Base-by-base conservation (phyloP, 1,140 invertebrate genomes). In the Daktulosphaira vitifoliae region DNA sequence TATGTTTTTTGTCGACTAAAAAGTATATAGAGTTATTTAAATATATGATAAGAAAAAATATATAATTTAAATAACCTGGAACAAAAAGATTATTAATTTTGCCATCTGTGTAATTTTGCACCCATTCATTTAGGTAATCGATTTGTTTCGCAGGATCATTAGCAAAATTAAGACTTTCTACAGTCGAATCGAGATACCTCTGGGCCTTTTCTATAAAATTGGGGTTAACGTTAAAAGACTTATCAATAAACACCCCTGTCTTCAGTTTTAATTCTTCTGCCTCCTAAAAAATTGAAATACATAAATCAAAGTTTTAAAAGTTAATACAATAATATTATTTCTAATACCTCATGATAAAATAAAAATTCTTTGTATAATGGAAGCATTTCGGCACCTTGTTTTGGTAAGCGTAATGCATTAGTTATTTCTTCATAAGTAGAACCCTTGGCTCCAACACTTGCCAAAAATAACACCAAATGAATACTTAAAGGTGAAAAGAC, bases 361-460 rank as follows among this genome's bases (percentile, higher is more conserved):
- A 33, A 33, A 6, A 33, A 11, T 6, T 33, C 29, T 33, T 33
- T 33, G 29, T 33, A 33, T 11, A 33, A 11, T 5, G 29, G 29
- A 33, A 33, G 29, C 11, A 33, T 6, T 33, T 33, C 29, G 29
- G 29, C 5, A 5, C 11, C 11, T 11, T 11, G 5, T 11, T 5
- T 5, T 5, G 29, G 29, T 33, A 33, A 33, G 29, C 29, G 29
- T 33, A 62, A 26, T n/a, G 42, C 29, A 3, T 69, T 70, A 11
- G 72, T 72, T 37, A 85, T 76, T 72, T 82, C 76, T 37, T 76
- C 68, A n/a, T 75, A 74, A 0, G 84, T 85, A 15, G 76, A 70
- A 0, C 78, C 79, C 64, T 70, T 69, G 18, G 83, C 76, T 13
- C 84, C 84, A 22, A 78, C 65, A 5, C 75, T 78, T 39, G 81